Evolutionary conservation across 1,140 invertebrate species (phyloP), one percentile per base, ranked within the genome.

Genomic region (Popillia japonica): DNA sequence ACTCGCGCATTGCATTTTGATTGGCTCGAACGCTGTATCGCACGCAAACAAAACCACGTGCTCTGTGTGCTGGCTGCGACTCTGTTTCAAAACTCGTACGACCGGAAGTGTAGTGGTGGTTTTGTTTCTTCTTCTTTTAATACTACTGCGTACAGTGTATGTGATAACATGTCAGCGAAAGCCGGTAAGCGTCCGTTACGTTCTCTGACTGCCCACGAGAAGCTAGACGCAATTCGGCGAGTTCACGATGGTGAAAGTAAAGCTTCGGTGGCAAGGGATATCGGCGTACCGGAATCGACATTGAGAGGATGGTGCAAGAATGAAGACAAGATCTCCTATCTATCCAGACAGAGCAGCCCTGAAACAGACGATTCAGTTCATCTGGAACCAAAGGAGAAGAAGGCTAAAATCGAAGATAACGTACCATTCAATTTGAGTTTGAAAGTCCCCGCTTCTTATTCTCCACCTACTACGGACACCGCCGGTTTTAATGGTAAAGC

Each of bases 231-330:
- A 3, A 95, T 96, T 59, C 90, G 92, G 78, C 88, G 94, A 27
- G 94, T 96, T 0, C 93, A 94, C 86, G 91, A 93, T 81, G 94
- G 94, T 42, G 93, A 95, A 84, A 94, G 92, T 10, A 95, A 96
- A 81, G 94, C 94, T 0, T 94, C 94, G 0, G 94, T 96, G 0
- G 94, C 94, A 0, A 87, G 94, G 0, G 93, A 95, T 80, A 94
- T 95, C 82, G 93, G 93, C 0, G 93, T 96, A 0, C 94, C 94
- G 0, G 94, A 96, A 84, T 95, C 93, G 0, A 96, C 94, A 0
- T 86, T 96, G 0, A 88, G 94, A 0, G 94, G 94, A 20, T 96
- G 94, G 94, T 96, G 94, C 86, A 96, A 96, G 83, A 93, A 94
- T 80, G 93, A 94, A 83, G 91, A 93, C 78, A 95, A 95, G 82